Percentiles rank a stretch among this genome's conserved stretches.
Conservation (phyloP, 2,888 invertebrate species). For the Andrena dorsata region DNA sequence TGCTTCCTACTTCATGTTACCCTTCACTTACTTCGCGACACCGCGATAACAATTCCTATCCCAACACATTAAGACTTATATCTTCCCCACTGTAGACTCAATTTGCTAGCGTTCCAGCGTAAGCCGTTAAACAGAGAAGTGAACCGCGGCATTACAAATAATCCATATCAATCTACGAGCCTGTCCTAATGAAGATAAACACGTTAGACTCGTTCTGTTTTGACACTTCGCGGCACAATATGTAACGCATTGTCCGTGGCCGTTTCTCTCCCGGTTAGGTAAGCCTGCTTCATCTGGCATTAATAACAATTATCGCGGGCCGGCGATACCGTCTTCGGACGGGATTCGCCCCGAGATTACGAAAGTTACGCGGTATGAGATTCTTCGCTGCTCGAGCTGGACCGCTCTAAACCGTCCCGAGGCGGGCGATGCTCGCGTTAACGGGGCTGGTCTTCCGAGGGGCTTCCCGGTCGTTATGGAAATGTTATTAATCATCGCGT, state of each 20-base stretch:
- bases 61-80: not conserved
- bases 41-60: not conserved
- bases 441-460: conserved; percentile 57
- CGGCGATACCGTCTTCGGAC: conserved; percentile 8
- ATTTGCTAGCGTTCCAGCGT: not conserved
- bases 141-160: not conserved
- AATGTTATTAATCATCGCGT: conserved; percentile 74
- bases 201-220: conserved; percentile 31
- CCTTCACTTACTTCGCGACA: too few relatives aligned
- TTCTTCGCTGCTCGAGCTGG: conserved; percentile 42
- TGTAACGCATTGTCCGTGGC: conserved; percentile 38
- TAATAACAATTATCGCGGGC: conserved; percentile 46
- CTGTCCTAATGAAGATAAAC: conserved; percentile 36
- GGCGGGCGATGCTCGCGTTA: conserved; percentile 60
- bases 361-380: conserved; percentile 45
- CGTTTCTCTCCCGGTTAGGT: conserved; percentile 13
- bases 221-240: conserved; percentile 18
- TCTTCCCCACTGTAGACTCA: not conserved
- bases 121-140: not conserved
- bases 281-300: conserved; percentile 41
- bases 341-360: conserved; percentile 32
- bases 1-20: too few relatives aligned
- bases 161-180: conserved; percentile 1
- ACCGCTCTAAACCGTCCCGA: conserved; percentile 64
- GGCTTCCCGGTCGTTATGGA: conserved; percentile 61